These are phyloP conservation scores for Macrobrachium nipponense DNA, from an alignment of 1,140 invertebrate species.

Conservation along the genomic window DNA sequence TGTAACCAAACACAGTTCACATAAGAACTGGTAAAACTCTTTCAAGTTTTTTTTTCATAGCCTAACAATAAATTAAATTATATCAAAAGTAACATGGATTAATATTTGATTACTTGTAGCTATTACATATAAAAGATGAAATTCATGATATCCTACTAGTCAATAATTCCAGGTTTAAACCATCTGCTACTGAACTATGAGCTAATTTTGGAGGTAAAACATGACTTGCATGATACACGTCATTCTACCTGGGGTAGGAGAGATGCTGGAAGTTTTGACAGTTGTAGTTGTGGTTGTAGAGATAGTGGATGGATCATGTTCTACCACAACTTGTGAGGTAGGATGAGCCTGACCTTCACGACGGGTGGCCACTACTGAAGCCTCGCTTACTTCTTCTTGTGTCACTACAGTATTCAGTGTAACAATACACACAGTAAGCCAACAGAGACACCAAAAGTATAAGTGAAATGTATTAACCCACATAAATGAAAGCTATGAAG, in stretches of 20 bases:
- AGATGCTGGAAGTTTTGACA: constrained; percentile 1
- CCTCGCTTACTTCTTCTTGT: constrained; percentile 49
- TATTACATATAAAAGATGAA: too few species aligned
- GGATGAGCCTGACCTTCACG: constrained; percentile 43
- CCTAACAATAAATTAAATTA: too few species aligned
- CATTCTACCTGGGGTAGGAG: constrained; percentile 53
- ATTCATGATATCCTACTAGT: not conserved
- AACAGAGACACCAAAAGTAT: constrained; percentile 14
- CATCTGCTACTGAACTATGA: too few species aligned
- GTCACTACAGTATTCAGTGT: constrained; percentile 32
- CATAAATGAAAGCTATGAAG: not conserved
- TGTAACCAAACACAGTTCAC: too few species aligned
- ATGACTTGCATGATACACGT: constrained; percentile 11
- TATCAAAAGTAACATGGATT: too few species aligned
- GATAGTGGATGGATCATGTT: constrained; percentile 36
- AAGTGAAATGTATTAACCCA: not conserved
- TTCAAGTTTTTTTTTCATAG: too few species aligned
- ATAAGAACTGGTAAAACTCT: too few species aligned
- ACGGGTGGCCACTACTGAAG: constrained; percentile 39
- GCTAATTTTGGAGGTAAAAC: not conserved
- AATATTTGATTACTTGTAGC: too few species aligned
- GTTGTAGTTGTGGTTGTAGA: constrained; percentile 35
- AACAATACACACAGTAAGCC: constrained; percentile 35
- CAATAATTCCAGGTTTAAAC: not conserved
- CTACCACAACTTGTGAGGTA: constrained; percentile 55